phyloP scores from a whole-genome alignment of 2,797 vertebrate species.

The Astyanax mexicanus region DNA sequence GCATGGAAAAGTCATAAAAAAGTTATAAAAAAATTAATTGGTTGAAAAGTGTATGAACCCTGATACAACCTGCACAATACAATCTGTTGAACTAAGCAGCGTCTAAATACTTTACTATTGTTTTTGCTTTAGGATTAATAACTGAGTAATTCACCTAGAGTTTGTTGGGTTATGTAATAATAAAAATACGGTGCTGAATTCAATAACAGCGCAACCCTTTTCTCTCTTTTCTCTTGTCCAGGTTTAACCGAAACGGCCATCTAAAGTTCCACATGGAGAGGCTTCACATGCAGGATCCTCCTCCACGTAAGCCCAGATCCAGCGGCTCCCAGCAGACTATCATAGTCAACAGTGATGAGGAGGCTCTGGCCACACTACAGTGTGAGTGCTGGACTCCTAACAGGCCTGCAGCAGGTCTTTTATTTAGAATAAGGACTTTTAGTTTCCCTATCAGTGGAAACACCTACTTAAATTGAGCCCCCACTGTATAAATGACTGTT shows the following conservation, averaged over 20 bases:
- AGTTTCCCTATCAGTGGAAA: neutral
- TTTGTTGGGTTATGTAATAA: too few species aligned
- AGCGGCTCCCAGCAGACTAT: conserved; percentile 84
- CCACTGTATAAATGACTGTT: neutral
- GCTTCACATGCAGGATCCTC: conserved; percentile 87
- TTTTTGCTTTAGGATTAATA: too few species aligned
- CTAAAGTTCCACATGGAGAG: conserved; percentile 98
- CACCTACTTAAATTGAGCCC: neutral
- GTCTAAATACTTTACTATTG: too few species aligned
- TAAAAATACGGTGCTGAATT: too few species aligned
- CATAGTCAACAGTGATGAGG: conserved; percentile 90
- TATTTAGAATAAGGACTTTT: too few species aligned
- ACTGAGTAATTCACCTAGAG: too few species aligned
- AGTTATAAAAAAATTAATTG: too few species aligned
- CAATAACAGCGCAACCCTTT: too few species aligned
- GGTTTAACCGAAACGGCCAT: conserved; percentile 97
- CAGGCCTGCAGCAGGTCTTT: neutral
- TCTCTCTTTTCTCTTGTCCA: conserved; percentile 66
- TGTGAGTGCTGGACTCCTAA: conserved; percentile 76
- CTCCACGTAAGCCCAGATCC: conserved; percentile 64
- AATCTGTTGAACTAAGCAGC: too few species aligned
- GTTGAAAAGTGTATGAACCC: too few species aligned
- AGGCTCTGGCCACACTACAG: conserved; percentile 89
- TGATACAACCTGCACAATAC: too few species aligned
- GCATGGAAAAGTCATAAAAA: too few species aligned